Conservation (phyloP, 30 jellyfish, hydroid and myxozoan species). For the Rhopilema esculentum region DNA sequence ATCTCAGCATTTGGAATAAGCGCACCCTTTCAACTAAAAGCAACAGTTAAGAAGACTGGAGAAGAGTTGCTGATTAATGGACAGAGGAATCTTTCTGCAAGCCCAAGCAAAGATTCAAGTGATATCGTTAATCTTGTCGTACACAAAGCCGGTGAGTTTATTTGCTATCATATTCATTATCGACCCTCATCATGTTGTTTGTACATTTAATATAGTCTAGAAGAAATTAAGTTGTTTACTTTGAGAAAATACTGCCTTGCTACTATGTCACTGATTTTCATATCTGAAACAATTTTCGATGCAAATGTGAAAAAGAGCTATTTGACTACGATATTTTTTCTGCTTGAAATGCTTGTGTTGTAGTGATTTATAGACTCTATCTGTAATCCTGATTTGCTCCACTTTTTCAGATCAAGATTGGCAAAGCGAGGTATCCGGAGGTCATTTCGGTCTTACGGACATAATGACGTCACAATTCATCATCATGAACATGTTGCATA, state of each 20-base stretch:
- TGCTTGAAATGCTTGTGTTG: too few relatives aligned
- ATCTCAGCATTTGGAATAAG: conserved; percentile 55
- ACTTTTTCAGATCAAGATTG: conserved; percentile 82
- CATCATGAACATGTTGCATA: conserved; percentile 85
- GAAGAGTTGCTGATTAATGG: conserved; percentile 80
- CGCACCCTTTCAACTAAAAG: conserved; percentile 76
- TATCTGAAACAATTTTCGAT: too few relatives aligned
- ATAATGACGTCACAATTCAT: conserved; percentile 76
- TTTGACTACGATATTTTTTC: too few relatives aligned
- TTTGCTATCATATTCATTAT: not conserved
- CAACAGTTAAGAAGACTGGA: conserved; percentile 55
- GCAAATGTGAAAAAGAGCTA: too few relatives aligned
- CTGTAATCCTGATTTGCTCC: too few relatives aligned
- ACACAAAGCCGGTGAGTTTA: conserved; percentile 72
- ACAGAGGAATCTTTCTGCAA: conserved; percentile 53
- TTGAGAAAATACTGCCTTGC: too few relatives aligned
- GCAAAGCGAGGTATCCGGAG: conserved; percentile 71
- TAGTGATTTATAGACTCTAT: too few relatives aligned
- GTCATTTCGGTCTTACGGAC: conserved; percentile 66
- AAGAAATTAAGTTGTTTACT: too few relatives aligned
- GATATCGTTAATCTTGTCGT: conserved; percentile 65
- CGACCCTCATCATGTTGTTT: too few relatives aligned
- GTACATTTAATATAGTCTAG: too few relatives aligned
- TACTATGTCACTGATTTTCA: too few relatives aligned
- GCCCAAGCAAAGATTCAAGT: conserved; percentile 73